Evolutionary conservation across 1,140 invertebrate species (phyloP).

Genomic region (Ganaspis sp.): DNA sequence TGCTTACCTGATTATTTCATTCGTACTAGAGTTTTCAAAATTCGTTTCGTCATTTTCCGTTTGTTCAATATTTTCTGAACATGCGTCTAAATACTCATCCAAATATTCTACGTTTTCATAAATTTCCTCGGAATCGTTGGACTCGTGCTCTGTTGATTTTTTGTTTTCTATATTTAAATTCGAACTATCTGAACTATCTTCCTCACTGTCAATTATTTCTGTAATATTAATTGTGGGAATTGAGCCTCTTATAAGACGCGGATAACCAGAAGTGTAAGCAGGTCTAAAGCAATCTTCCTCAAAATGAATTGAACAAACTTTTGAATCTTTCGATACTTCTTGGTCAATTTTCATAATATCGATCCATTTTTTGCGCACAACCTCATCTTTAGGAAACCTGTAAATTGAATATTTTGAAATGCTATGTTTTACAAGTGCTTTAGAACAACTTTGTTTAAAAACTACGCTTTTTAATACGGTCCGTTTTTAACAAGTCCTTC

Average conservation of each 20-base stretch:
- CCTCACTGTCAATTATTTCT: neutral
- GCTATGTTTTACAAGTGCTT: no score
- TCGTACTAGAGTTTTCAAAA: no score
- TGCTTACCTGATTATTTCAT: no score
- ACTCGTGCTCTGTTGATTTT: no score
- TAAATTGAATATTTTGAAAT: neutral
- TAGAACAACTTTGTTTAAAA: no score
- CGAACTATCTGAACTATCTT: no score
- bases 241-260: neutral
- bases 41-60: no score
- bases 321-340: neutral
- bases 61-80: no score
- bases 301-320: neutral
- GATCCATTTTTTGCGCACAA: neutral
- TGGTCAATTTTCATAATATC: neutral
- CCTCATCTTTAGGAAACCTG: slow-evolving; percentile 1
- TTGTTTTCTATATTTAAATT: neutral
- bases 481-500: neutral
- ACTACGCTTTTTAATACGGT: no score
- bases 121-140: no score
- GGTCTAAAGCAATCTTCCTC: neutral
- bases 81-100: no score
- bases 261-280: neutral
- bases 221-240: neutral
- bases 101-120: no score